Percentiles rank a stretch among this genome's conserved stretches.
These are phyloP conservation scores for Nicator chloris DNA, from an alignment of 2,113 vertebrate genomes.

Conservation along the genomic window DNA sequence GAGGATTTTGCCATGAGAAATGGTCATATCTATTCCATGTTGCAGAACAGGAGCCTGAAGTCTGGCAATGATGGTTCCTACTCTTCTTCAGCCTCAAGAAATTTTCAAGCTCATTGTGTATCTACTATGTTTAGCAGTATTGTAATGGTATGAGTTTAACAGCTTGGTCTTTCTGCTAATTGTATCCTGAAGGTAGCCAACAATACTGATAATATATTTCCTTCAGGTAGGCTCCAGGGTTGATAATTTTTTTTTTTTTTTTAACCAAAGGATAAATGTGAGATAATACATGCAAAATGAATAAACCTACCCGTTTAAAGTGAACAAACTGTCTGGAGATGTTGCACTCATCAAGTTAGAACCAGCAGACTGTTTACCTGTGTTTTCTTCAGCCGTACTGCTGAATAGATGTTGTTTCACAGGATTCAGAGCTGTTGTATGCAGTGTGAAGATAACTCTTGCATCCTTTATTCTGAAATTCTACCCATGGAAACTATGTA, in stretches of 20 bases:
- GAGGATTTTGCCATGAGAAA: not conserved
- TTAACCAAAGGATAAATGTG: no score
- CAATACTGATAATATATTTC: not conserved
- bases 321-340: not conserved
- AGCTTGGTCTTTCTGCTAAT: not conserved
- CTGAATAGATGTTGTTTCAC: not conserved
- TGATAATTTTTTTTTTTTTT: no score
- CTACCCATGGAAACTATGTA: not conserved
- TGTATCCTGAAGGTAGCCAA: not conserved
- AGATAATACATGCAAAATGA: not conserved
- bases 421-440: not conserved
- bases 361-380: not conserved
- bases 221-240: not conserved
- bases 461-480: not conserved
- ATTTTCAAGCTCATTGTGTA: not conserved
- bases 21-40: fast-evolving
- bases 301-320: not conserved
- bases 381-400: not conserved
- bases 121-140: not conserved
- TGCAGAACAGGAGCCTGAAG: not conserved
- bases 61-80: not conserved
- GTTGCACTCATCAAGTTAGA: not conserved
- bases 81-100: not conserved
- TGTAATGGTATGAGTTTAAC: not conserved
- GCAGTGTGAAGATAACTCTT: not conserved